Evolutionary conservation across 2,113 vertebrate species (phyloP).

Genomic region (Cichladusa arquata): DNA sequence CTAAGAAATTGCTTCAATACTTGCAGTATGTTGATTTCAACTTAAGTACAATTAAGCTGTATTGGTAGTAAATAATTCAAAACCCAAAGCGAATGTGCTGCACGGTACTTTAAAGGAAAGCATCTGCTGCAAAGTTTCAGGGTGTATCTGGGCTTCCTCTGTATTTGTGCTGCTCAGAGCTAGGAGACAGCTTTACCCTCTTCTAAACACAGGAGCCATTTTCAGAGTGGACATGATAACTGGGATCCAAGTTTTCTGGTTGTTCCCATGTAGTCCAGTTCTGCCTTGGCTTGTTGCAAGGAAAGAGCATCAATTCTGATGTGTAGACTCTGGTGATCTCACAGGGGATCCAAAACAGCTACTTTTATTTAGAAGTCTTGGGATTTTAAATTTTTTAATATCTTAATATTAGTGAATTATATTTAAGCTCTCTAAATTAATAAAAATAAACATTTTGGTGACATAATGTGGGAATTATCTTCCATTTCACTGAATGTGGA

Average conservation of each 20-base stretch:
- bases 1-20: conserved; percentile 24
- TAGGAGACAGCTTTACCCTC: neutral
- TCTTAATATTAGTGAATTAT: neutral
- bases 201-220: neutral
- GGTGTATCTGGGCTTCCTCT: neutral
- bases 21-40: neutral
- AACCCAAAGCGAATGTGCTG: neutral
- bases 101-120: neutral
- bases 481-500: neutral
- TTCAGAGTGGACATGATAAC: neutral
- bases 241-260: neutral
- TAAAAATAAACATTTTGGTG: neutral
- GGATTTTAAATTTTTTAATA: accelerated
- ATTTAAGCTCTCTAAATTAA: neutral
- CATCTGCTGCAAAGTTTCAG: neutral
- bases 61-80: conserved; percentile 20
- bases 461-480: neutral
- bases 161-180: neutral
- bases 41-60: neutral
- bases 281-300: neutral
- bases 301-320: neutral
- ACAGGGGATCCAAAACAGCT: neutral
- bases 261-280: neutral
- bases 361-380: neutral
- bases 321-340: neutral